Conservation (phyloP, 2,113 vertebrate genomes). For the Leucopsar rothschildi region DNA sequence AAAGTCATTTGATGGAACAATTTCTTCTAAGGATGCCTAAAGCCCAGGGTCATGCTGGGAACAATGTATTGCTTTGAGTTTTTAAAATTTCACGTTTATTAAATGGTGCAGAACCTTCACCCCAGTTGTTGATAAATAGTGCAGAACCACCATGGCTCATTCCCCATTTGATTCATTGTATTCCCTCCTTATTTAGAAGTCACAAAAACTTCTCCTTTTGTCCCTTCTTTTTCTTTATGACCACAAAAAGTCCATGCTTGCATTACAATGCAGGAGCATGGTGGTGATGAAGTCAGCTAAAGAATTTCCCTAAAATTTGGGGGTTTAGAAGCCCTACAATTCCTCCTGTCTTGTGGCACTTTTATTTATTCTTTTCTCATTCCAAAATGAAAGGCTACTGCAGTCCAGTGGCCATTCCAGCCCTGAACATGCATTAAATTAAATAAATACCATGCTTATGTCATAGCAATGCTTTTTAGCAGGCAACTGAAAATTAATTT, state of each 20-base stretch:
- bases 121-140: background rate
- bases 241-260: background rate
- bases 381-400: background rate
- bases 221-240: background rate
- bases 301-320: background rate
- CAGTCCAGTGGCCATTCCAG: background rate
- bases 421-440: background rate
- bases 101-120: background rate
- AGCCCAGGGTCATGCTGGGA: background rate
- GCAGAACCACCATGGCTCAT: background rate
- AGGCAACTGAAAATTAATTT: background rate
- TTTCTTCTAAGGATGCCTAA: background rate
- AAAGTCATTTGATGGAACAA: background rate
- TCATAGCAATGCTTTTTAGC: background rate
- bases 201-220: background rate
- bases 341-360: background rate
- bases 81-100: background rate
- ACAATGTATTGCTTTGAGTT: background rate
- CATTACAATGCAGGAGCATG: rapidly evolving
- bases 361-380: background rate
- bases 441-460: background rate
- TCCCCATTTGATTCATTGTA: background rate
- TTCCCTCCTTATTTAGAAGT: background rate
- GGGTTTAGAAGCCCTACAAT: background rate
- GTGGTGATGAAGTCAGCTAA: background rate